These are phyloP conservation scores for Neodiprion pinetum DNA, from an alignment of 1,140 invertebrate species.

Conservation along the genomic window DNA sequence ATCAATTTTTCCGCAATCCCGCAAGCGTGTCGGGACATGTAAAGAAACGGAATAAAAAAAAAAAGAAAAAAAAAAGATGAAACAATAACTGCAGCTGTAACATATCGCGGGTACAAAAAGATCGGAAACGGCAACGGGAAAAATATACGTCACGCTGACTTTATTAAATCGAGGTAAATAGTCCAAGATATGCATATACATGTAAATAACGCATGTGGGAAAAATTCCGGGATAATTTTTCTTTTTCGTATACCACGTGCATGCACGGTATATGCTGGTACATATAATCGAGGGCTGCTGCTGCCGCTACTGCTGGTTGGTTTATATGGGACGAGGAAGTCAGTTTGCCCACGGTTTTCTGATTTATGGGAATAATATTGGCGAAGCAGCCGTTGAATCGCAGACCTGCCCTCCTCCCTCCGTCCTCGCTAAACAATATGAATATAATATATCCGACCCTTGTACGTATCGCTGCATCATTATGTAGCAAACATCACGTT, in stretches of 20 bases:
- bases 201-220: constrained; percentile 38
- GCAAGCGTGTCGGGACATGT: background rate
- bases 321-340: constrained; percentile 33
- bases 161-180: constrained; percentile 51
- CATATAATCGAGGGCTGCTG: too few species aligned
- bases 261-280: too few species aligned
- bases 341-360: constrained; percentile 46
- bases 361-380: constrained; percentile 57
- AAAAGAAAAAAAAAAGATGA: background rate
- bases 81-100: background rate
- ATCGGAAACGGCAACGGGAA: background rate
- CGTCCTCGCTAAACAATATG: background rate
- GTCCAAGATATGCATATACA: constrained; percentile 24
- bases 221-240: constrained; percentile 43
- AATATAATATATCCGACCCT: background rate
- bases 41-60: background rate
- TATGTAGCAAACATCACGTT: too few species aligned
- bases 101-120: background rate
- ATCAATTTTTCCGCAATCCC: too few species aligned
- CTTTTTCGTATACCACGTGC: too few species aligned
- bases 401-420: background rate
- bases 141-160: constrained; percentile 19
- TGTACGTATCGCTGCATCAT: too few species aligned
- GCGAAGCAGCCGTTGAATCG: constrained; percentile 42
- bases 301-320: too few species aligned